Evolutionary conservation across 2,113 vertebrate species (phyloP).

Genomic region (Danio rerio): GRCz12tu NC_133200.1:2648501-2649000

Average conservation of each 20-base stretch:
- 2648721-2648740: not conserved
- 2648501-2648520: too few relatives aligned
- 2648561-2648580: too few relatives aligned
- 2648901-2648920: not conserved
- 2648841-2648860: not conserved
- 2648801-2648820: not conserved
- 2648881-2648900: not conserved
- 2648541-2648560: too few relatives aligned
- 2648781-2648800: not conserved
- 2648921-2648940: too few relatives aligned
- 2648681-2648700: not conserved
- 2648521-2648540: too few relatives aligned
- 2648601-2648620: too few relatives aligned
- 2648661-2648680: slow-evolving; percentile 1
- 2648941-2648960: not conserved
- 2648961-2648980: too few relatives aligned
- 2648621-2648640: too few relatives aligned
- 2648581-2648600: too few relatives aligned
- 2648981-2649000: too few relatives aligned
- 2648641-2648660: not conserved
- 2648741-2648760: slow-evolving; percentile 1
- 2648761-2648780: not conserved
- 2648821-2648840: too few relatives aligned
- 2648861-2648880: not conserved
- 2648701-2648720: slow-evolving; percentile 21